phyloP scores from a whole-genome alignment of 2,888 invertebrate genomes.

The Deroplatys truncata region DNA sequence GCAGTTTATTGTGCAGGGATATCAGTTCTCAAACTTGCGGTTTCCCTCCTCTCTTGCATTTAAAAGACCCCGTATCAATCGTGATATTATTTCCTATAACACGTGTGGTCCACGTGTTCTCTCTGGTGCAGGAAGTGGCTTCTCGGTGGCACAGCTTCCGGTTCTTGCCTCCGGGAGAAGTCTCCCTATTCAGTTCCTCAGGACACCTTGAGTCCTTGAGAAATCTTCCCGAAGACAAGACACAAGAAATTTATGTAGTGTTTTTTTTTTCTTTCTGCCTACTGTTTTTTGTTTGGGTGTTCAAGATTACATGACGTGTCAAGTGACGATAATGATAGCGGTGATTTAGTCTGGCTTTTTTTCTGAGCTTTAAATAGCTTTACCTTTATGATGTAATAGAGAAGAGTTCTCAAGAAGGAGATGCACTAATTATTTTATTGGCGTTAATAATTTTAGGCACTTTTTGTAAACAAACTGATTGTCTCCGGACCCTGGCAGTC shows the following conservation, averaged over 20 bases:
- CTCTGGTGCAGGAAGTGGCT: background rate
- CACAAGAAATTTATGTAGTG: background rate
- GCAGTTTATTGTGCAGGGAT: too few species aligned
- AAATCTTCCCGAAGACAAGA: background rate
- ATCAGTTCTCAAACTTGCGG: too few species aligned
- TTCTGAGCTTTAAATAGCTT: background rate
- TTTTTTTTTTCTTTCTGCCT: background rate
- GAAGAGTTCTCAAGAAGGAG: too few species aligned
- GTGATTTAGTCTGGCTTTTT: background rate
- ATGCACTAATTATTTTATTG: too few species aligned
- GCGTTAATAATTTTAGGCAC: too few species aligned
- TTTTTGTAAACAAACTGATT: too few species aligned
- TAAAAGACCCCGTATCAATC: background rate
- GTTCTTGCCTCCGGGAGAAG: background rate
- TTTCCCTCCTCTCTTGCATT: background rate
- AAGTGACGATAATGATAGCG: background rate
- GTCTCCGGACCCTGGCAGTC: too few species aligned
- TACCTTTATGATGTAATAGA: too few species aligned
- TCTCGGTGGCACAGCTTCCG: background rate
- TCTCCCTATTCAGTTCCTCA: background rate
- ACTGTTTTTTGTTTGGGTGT: too few species aligned
- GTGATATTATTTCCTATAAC: background rate
- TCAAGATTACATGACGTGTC: background rate
- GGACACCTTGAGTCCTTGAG: background rate
- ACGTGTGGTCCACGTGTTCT: conserved; percentile 3